A percentile compares a stretch with the other conserved stretches of the same genome.
These are phyloP conservation scores for Xestia xanthographa DNA, from an alignment of 2,888 invertebrate genomes.

Conservation along the genomic window DNA sequence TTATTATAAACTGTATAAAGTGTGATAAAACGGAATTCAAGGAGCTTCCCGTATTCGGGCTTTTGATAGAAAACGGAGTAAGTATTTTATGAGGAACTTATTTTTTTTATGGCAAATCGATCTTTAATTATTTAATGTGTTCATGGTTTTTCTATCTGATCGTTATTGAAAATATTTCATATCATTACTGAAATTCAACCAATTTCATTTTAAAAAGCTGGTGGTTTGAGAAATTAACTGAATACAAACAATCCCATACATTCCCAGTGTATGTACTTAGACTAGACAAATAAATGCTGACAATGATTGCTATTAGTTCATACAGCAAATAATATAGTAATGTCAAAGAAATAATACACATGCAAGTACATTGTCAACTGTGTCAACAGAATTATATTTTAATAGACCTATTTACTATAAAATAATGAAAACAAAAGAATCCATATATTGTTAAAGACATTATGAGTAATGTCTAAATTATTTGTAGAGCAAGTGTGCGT, in stretches of 20 bases:
- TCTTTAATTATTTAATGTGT: neutral
- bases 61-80: conserved; percentile 69
- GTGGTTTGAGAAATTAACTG: conserved; percentile 4
- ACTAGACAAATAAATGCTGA: conserved; percentile 23
- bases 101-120: conserved; percentile 10
- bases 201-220: no score
- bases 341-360: conserved; percentile 28
- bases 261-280: conserved; percentile 1
- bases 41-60: conserved; percentile 65
- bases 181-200: neutral
- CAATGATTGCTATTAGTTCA: conserved; percentile 5
- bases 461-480: neutral
- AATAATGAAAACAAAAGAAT: conserved; percentile 13
- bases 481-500: neutral
- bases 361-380: conserved; percentile 6
- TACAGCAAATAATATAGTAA: conserved; percentile 15
- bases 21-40: conserved; percentile 52
- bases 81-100: conserved; percentile 64
- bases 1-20: conserved; percentile 25
- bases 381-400: conserved; percentile 4
- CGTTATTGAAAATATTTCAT: neutral
- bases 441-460: neutral
- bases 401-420: neutral
- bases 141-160: neutral
- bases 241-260: neutral